These are phyloP conservation scores for Drosophila busckii DNA, from an alignment of 1,140 invertebrate genomes.

Conservation along the genomic window DNA sequence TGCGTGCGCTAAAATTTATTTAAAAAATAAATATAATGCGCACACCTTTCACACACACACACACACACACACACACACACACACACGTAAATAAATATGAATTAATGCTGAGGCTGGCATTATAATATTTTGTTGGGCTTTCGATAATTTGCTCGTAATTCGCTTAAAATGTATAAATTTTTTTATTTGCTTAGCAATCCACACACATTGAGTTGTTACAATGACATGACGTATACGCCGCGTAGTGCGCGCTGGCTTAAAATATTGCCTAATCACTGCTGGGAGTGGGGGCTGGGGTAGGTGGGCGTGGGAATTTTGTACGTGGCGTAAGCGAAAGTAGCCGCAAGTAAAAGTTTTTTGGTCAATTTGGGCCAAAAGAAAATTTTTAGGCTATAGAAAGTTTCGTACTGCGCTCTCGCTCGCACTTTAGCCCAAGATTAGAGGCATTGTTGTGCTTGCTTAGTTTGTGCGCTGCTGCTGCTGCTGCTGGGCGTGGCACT, in stretches of 20 bases:
- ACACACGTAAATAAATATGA: constrained; percentile 14
- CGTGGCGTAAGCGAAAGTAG: constrained; percentile 47
- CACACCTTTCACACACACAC: background rate
- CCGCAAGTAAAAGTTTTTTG: constrained; percentile 67
- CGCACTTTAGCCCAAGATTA: too few species aligned
- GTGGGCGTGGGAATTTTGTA: constrained; percentile 22
- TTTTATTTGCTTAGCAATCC: constrained; percentile 67
- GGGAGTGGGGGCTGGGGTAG: constrained; percentile 16
- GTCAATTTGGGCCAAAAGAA: constrained; percentile 72
- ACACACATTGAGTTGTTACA: constrained; percentile 63
- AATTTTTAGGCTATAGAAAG: constrained; percentile 73
- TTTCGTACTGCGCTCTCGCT: constrained; percentile 38
- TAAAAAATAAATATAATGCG: background rate
- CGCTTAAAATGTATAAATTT: constrained; percentile 65
- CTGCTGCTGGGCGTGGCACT: constrained; percentile 49
- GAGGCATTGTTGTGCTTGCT: too few species aligned
- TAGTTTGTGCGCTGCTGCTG: constrained; percentile 20
- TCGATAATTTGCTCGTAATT: constrained; percentile 70
- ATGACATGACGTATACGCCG: constrained; percentile 54
- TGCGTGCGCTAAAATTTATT: background rate
- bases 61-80: constrained; percentile 1
- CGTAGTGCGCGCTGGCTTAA: constrained; percentile 31
- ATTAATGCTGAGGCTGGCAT: constrained; percentile 5
- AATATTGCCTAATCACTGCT: constrained; percentile 73
- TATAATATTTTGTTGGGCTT: background rate